These are phyloP conservation scores for Coboldia fuscipes DNA, from an alignment of 1,140 invertebrate species.

Conservation along the genomic window DNA sequence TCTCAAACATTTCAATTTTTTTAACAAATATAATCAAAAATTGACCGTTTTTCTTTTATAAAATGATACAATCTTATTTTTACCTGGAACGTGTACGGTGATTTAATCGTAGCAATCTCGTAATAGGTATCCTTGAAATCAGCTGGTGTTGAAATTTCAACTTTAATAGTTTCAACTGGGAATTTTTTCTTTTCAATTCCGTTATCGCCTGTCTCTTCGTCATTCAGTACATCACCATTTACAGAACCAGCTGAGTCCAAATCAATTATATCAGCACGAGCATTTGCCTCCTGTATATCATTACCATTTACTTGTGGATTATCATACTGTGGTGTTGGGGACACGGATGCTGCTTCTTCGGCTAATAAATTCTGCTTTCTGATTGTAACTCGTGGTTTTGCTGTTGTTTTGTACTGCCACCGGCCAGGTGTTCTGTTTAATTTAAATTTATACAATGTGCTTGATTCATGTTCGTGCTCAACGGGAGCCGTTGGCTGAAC, in stretches of 20 bases:
- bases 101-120: slow-evolving; percentile 74
- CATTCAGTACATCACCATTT: slow-evolving; percentile 32
- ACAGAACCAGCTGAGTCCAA: slow-evolving; percentile 42
- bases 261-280: slow-evolving; percentile 29
- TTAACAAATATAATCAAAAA: too few relatives aligned
- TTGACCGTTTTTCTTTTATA: too few relatives aligned
- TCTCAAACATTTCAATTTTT: too few relatives aligned
- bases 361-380: slow-evolving; percentile 41
- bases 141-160: slow-evolving; percentile 66
- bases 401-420: slow-evolving; percentile 73
- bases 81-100: slow-evolving; percentile 74
- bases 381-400: slow-evolving; percentile 64
- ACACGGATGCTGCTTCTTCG: slow-evolving; percentile 17
- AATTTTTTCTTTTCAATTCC: slow-evolving; percentile 32
- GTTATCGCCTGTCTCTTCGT: slow-evolving; percentile 26
- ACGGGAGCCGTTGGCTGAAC: slow-evolving; percentile 15
- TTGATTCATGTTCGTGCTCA: slow-evolving; percentile 21
- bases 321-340: slow-evolving; percentile 8
- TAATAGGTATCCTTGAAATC: slow-evolving; percentile 66
- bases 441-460: slow-evolving; percentile 47
- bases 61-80: neutral
- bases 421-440: slow-evolving; percentile 51
- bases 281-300: slow-evolving; percentile 8
- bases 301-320: slow-evolving; percentile 6
- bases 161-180: slow-evolving; percentile 54